phyloP scores from a whole-genome alignment of 2,113 vertebrate genomes.

The Aramus guarauna region DNA sequence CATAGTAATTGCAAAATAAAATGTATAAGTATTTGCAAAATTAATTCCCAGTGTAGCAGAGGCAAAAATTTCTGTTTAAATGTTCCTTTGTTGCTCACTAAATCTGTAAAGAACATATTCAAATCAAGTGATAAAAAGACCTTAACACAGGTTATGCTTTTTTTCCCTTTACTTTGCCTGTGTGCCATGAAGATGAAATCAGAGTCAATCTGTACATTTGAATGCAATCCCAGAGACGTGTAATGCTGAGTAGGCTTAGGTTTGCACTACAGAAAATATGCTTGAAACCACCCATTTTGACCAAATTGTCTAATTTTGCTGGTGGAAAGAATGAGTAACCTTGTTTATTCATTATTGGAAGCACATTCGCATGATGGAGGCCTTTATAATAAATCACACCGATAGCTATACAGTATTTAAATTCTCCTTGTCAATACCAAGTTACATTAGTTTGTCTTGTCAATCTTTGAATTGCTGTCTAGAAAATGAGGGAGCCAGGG shows the following conservation, averaged over 20 bases:
- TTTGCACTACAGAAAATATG: not conserved
- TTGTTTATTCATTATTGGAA: not conserved
- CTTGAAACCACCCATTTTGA: not conserved
- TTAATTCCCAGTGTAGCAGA: not conserved
- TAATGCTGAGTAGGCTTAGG: not conserved
- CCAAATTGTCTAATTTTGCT: not conserved
- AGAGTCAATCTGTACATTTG: not conserved
- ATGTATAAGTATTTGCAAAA: not conserved
- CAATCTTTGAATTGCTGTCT: fast-evolving
- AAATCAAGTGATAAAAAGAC: not conserved
- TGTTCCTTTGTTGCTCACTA: not conserved
- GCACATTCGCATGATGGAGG: not conserved
- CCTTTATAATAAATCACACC: not conserved
- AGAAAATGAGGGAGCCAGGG: not conserved
- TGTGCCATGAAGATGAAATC: not conserved
- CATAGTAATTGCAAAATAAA: not conserved
- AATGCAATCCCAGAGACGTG: not conserved
- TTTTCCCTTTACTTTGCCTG: not conserved
- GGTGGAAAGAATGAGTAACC: not conserved
- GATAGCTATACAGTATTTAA: fast-evolving
- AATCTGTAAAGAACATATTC: not conserved
- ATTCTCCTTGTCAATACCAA: not conserved
- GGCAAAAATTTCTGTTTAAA: not conserved
- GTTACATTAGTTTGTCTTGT: not conserved
- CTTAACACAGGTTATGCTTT: not conserved